A percentile compares a stretch with the other conserved stretches of the same genome.
Conservation (phyloP, 2,888 invertebrate genomes). For the Drosophila macrospina region DNA sequence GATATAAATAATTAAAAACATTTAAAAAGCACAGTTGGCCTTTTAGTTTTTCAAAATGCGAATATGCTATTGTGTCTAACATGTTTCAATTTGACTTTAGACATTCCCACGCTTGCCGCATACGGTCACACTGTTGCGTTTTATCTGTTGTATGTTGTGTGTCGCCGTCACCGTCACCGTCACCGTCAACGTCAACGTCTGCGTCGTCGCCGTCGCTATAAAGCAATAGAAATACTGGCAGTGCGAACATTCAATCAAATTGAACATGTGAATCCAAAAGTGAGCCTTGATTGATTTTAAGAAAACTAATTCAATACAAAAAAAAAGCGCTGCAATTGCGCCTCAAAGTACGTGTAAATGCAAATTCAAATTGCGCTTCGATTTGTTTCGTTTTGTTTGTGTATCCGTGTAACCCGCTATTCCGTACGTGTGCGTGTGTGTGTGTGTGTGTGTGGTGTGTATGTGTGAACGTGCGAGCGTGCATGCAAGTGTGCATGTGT, state of each 20-base stretch:
- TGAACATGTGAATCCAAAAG: conserved; percentile 22
- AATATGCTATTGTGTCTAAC: neutral
- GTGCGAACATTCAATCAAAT: conserved; percentile 23
- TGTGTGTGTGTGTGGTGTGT: conserved; percentile 12
- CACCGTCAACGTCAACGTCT: conserved; percentile 13
- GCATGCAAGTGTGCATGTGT: conserved; percentile 9
- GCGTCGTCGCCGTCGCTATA: conserved; percentile 7
- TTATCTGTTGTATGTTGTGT: conserved; percentile 33
- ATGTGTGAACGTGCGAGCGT: conserved; percentile 11
- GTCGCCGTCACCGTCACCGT: conserved; percentile 27
- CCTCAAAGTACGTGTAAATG: conserved; percentile 10
- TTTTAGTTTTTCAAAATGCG: neutral
- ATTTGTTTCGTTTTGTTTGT: conserved; percentile 24
- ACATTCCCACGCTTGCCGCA: conserved; percentile 6
- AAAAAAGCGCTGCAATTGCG: conserved; percentile 11
- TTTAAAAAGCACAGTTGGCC: too few species aligned
- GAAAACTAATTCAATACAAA: neutral
- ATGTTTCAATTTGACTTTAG: neutral
- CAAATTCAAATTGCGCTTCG: conserved; percentile 10
- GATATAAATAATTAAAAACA: too few species aligned
- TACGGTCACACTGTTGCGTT: conserved; percentile 31
- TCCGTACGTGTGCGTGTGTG: conserved; percentile 8
- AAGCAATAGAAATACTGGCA: conserved; percentile 21
- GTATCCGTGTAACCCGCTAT: conserved; percentile 19
- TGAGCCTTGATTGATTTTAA: conserved; percentile 5